Conservation (phyloP, 35 echinoderm and acorn worm genomes). For the Apostichopus japonicus region DNA sequence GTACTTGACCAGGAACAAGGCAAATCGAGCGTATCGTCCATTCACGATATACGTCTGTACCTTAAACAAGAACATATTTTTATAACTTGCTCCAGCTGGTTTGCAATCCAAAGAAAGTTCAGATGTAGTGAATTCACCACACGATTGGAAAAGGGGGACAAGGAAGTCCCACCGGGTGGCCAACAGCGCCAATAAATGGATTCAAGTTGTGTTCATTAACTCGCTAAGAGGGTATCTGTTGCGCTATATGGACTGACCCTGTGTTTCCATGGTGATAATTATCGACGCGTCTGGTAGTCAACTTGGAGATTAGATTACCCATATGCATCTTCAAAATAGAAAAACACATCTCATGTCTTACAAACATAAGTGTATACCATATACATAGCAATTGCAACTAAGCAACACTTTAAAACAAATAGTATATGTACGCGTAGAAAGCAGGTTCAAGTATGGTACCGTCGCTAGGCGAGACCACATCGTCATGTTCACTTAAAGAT, state of each 20-base stretch:
- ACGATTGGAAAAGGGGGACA: slow-evolving; percentile 4
- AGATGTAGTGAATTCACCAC: slow-evolving; percentile 32
- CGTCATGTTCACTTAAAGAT: too few relatives aligned
- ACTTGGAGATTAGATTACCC: background rate
- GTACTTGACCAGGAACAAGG: background rate
- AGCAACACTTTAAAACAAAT: too few relatives aligned
- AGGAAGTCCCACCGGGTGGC: slow-evolving; percentile 32
- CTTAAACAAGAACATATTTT: slow-evolving; percentile 47
- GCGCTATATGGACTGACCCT: slow-evolving; percentile 22
- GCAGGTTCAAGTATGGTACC: too few relatives aligned
- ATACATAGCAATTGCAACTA: too few relatives aligned
- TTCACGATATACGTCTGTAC: background rate
- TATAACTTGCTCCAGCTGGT: slow-evolving; percentile 36
- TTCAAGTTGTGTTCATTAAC: slow-evolving; percentile 9
- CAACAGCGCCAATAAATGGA: slow-evolving; percentile 33
- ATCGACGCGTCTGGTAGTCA: background rate
- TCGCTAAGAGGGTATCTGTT: background rate
- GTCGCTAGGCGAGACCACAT: too few relatives aligned
- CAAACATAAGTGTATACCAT: too few relatives aligned
- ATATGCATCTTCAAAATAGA: background rate
- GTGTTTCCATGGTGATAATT: slow-evolving; percentile 29
- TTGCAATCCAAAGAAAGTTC: slow-evolving; percentile 34
- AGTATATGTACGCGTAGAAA: too few relatives aligned
- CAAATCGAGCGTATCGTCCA: slow-evolving; percentile 11
- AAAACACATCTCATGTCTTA: background rate